These are phyloP conservation scores for Spea bombifrons DNA, from an alignment of 2,113 vertebrate genomes.

Conservation along the genomic window DNA sequence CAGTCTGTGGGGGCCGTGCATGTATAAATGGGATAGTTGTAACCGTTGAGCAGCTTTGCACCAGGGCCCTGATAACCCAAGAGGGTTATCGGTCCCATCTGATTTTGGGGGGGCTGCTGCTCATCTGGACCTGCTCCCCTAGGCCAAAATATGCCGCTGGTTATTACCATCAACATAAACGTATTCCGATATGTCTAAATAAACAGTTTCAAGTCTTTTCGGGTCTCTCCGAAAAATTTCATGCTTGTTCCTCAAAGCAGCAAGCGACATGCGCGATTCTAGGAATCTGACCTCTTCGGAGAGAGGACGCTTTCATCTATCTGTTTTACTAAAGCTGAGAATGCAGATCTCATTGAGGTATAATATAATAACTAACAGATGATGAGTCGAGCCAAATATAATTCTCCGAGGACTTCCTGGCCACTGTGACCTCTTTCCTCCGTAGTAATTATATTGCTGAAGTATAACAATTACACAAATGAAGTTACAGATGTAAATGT, in stretches of 20 bases:
- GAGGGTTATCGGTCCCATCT: no score
- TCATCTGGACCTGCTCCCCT: no score
- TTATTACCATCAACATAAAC: no score
- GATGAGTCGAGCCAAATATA: constrained; percentile 52
- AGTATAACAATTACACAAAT: constrained; percentile 52
- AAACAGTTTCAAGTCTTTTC: no score
- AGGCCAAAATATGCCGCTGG: no score
- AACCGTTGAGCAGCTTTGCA: no score
- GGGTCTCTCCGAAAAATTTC: no score
- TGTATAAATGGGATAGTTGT: no score
- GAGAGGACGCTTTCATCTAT: neutral
- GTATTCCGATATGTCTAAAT: no score
- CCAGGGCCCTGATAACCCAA: no score
- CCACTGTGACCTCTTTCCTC: constrained; percentile 51
- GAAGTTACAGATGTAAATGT: constrained; percentile 55
- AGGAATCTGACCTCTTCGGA: neutral
- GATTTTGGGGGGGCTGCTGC: no score
- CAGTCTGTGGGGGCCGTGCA: no score
- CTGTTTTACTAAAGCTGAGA: neutral
- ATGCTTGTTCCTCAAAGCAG: neutral
- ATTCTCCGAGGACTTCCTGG: constrained; percentile 53
- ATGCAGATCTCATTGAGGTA: constrained; percentile 11
- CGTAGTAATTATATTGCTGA: constrained; percentile 54
- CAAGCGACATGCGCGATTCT: neutral
- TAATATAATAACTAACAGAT: constrained; percentile 23